Base-by-base conservation (phyloP, 2,797 vertebrate species). In the Benthosema pterotum region DNA sequence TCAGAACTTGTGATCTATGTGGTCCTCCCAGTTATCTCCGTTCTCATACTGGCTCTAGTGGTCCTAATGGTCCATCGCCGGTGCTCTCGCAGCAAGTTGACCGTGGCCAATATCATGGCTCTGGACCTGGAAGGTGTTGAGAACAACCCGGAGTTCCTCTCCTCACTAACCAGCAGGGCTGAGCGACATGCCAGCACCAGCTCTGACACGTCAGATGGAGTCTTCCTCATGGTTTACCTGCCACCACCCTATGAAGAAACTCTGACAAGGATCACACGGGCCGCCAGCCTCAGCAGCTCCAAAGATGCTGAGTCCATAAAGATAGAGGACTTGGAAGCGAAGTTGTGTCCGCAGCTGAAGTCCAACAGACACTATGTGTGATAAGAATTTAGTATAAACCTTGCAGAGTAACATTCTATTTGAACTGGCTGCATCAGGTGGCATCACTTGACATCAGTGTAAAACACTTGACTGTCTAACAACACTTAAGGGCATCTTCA, bases 241-340 rank as follows among this genome's bases (percentile, higher is more conserved):
- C 94, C 93, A 2, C 94, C 95, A 0, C 95, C 95, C 0, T 97
- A 96, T 0, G 94, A 96, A 74, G 94, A 96, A 62, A 95, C 95
- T 51, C 94, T 94, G 42, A 91, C 89, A 74, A 94, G 90, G 76
- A 86, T 89, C 59, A 82, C 85, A 1, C 58, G 80, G 0, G 91
- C 90, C 3, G 87, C 92, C 73, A 93, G 92, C 78, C 65, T 74
- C 60, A 89, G 88, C 84, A 90, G 77, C 65, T 90, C 89, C 75
- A 89, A 61, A 43, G 91, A 90, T 0, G 78, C 68, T 1, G 90
- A 92, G 57, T 86, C 80, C 0, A 74, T 92, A 28, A 89, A 80
- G 67, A 83, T 78, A 0, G 88, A 91, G 43, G 89, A 88, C 28
- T 73, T 91, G 50, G 87, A 90, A 69, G 83, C 84, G 55, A 84